Conservation (phyloP, 2,888 invertebrate species). For the Polydrusus tereticollis region DNA sequence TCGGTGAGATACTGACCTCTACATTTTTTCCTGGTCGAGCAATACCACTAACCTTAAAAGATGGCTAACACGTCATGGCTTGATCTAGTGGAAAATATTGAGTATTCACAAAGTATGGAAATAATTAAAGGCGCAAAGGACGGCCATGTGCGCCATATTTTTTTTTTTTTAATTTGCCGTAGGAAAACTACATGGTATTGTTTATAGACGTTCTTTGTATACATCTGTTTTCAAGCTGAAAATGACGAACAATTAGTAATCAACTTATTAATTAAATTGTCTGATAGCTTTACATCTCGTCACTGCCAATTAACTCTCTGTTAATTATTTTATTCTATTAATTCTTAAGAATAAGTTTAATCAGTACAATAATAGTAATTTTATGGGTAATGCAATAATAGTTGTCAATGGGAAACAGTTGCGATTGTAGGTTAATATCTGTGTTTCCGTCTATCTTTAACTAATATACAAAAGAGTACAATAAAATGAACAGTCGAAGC, state of each 20-base stretch:
- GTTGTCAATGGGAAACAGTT: too few species aligned
- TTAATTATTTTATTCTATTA: too few species aligned
- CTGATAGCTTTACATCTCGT: background rate
- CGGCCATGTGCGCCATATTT: conserved; percentile 11
- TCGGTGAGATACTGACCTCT: conserved; percentile 52
- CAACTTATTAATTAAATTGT: background rate
- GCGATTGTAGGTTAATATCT: too few species aligned
- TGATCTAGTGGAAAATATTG: background rate
- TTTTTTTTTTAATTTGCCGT: conserved; percentile 4
- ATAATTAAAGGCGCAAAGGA: conserved; percentile 39
- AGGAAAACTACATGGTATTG: conserved; percentile 5
- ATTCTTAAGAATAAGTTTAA: background rate
- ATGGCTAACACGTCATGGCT: conserved; percentile 2
- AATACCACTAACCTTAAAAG: conserved; percentile 1
- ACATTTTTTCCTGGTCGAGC: conserved; percentile 44
- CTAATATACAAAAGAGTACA: too few species aligned
- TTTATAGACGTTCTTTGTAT: conserved; percentile 24
- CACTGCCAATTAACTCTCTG: background rate
- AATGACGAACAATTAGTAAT: conserved; percentile 6
- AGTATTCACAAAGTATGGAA: conserved; percentile 25
- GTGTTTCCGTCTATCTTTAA: too few species aligned
- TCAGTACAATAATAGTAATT: too few species aligned
- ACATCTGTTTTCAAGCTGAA: conserved; percentile 18
- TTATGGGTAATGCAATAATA: too few species aligned
- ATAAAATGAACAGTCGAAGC: too few species aligned